Percentiles rank a stretch among this genome's conserved stretches.
Conservation (phyloP, 2,797 vertebrate species). For the Bryconaethiops microstoma region DNA sequence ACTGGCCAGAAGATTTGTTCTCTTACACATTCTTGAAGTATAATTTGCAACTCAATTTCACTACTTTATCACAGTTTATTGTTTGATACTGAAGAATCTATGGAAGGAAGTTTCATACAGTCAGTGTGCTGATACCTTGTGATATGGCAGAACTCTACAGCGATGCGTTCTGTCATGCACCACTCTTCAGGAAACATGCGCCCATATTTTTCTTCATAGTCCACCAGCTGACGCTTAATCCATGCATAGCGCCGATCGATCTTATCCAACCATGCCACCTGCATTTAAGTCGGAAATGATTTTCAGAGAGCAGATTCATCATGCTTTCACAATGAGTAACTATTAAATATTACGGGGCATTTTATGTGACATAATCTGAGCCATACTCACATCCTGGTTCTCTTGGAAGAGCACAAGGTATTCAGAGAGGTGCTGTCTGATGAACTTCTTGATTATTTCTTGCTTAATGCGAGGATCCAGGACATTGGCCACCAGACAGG, state of each 20-base stretch:
- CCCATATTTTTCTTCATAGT: slow-evolving; percentile 97
- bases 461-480: slow-evolving; percentile 96
- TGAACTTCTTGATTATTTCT: slow-evolving; percentile 99
- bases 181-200: slow-evolving; percentile 96
- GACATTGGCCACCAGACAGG: slow-evolving; percentile 94
- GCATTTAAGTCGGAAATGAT: slow-evolving; percentile 10
- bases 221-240: slow-evolving; percentile 96
- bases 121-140: slow-evolving; percentile 76
- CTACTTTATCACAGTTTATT: background rate
- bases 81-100: background rate
- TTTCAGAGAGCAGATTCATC: background rate
- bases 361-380: background rate
- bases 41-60: background rate
- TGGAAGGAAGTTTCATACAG: background rate
- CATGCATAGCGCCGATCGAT: slow-evolving; percentile 96
- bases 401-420: slow-evolving; percentile 98
- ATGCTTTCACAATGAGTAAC: background rate
- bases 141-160: slow-evolving; percentile 96
- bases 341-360: background rate
- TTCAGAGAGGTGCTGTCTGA: slow-evolving; percentile 95
- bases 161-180: slow-evolving; percentile 96
- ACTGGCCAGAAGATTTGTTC: background rate
- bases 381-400: slow-evolving; percentile 93
- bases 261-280: slow-evolving; percentile 97
- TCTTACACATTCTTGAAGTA: background rate